Evolutionary conservation across 2,888 invertebrate species (phyloP), one percentile per base, ranked within the genome.

Genomic region (Drosophila testacea): DNA sequence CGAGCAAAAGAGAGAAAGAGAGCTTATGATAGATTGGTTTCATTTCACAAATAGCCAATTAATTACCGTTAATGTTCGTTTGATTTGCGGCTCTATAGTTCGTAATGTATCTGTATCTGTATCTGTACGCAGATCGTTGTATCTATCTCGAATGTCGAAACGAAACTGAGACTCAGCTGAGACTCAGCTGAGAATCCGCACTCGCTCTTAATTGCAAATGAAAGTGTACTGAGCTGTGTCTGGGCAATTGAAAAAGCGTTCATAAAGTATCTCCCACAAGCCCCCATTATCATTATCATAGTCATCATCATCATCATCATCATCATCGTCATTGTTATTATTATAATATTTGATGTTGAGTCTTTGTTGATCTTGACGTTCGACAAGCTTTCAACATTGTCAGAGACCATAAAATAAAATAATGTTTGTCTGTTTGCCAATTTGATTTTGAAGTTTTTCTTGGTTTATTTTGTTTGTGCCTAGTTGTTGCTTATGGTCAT

Each of bases 51-150:
- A 79, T 65, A 54, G 63, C 44, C 78, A 86, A 76, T 88, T 78
- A 83, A 84, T 84, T 88, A 84, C 87, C 83, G 83, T 85, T 75
- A 73, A 75, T 72, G 57, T 69, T 67, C 75, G 74, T 69, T 83
- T 67, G 61, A 75, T 74, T 74, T 72, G 7, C 48, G 51, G 30
- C 32, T 51, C 60, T 32, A 34, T n/a, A 27, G n/a, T 30, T 76
- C 66, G 54, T 44, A 52, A 64, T 38, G 57, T 69, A 62, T 64
- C 55, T 83, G 6, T 69, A 62, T 64, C 55, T 83, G 6, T 42
- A 55, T 38, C 42, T 59, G 55, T 13, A 60, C 51, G 13, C 60
- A 64, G 78, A 67, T 77, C 75, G 42, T 36, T 39, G 42, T 48
- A 60, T 74, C 59, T 69, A 55, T 74, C 75, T 77, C 59, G 76